phyloP scores from a whole-genome alignment of 1,140 invertebrate genomes.

The Drosophila ercepeae region DNA sequence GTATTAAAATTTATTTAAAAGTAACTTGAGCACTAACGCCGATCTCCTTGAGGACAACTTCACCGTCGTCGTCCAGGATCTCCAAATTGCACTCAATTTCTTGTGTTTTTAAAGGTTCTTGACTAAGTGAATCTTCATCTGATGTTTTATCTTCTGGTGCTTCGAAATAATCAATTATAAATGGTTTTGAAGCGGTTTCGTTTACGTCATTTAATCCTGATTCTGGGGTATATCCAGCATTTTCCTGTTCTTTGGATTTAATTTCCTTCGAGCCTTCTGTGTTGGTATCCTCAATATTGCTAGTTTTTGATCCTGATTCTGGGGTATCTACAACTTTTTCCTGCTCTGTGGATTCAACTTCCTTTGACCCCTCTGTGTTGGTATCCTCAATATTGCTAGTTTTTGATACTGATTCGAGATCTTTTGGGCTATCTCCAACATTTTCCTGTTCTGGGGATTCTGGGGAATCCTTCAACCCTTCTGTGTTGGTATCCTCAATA shows the following conservation, averaged over 20 bases:
- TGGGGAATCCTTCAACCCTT: no score
- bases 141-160: slow-evolving; percentile 16
- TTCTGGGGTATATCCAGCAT: neutral
- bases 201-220: neutral
- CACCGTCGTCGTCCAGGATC: slow-evolving; percentile 58
- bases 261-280: neutral
- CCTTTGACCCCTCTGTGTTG: no score
- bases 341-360: neutral
- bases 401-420: no score
- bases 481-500: neutral
- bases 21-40: slow-evolving; percentile 63
- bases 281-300: no score
- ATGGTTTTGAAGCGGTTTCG: neutral
- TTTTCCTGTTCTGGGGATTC: no score
- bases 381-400: no score
- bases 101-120: slow-evolving; percentile 40
- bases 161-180: slow-evolving; percentile 55
- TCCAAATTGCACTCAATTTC: slow-evolving; percentile 71
- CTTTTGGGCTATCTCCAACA: no score
- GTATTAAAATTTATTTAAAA: slow-evolving; percentile 34
- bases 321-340: neutral
- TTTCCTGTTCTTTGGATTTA: neutral
- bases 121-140: neutral
- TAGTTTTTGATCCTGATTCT: no score
- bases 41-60: slow-evolving; percentile 58